These are phyloP conservation scores for Papilio xuthus DNA, from an alignment of 1,140 invertebrate genomes.

Conservation along the genomic window DNA sequence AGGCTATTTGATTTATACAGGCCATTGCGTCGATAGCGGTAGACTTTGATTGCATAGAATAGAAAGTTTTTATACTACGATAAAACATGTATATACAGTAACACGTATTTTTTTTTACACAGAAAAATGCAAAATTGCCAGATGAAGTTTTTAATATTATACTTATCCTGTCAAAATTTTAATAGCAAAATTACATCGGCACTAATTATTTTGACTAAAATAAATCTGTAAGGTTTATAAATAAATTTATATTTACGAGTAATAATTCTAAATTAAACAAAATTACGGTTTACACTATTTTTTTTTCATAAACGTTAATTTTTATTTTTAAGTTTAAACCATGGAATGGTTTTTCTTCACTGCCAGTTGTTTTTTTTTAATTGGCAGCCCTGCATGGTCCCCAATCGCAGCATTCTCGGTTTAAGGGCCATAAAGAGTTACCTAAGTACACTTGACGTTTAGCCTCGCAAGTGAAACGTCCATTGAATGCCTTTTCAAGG, in stretches of 20 bases:
- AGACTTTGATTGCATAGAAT: constrained; percentile 5
- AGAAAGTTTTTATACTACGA: not conserved
- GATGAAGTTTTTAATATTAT: not conserved
- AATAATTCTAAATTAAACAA: not conserved
- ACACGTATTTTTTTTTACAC: not conserved
- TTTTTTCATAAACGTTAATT: no score
- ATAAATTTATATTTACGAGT: not conserved
- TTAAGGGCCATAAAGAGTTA: not conserved
- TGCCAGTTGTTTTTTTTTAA: not conserved
- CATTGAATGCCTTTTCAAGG: constrained; percentile 9
- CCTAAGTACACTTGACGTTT: not conserved
- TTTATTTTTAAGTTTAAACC: no score
- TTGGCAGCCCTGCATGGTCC: no score
- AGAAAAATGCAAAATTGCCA: not conserved
- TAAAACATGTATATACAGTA: not conserved
- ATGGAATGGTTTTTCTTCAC: not conserved
- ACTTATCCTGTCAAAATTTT: not conserved
- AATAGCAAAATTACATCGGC: not conserved
- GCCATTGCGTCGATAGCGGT: not conserved
- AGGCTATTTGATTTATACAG: constrained; percentile 1
- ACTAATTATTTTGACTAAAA: not conserved
- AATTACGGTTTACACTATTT: no score
- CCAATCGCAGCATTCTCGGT: no score
- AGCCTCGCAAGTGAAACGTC: not conserved
- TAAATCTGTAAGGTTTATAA: not conserved